Evolutionary conservation across 2,797 vertebrate genomes (phyloP).

Genomic region (Anomalospiza imberbis): DNA sequence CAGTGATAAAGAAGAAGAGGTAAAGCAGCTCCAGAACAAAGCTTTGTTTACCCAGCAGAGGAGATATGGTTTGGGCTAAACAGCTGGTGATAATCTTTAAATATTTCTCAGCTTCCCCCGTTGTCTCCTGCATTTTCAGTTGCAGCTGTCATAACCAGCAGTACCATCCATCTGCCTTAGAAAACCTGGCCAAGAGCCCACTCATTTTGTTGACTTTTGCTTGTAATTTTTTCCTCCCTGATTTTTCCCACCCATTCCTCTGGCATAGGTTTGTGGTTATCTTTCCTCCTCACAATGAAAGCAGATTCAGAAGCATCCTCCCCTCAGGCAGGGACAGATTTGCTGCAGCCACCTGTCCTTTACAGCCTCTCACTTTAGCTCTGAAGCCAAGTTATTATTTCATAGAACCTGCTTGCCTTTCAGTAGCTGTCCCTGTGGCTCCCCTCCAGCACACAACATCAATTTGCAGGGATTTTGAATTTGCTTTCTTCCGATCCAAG

Average conservation of each 20-base stretch:
- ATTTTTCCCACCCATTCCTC: neutral
- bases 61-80: neutral
- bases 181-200: neutral
- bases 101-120: constrained; percentile 4
- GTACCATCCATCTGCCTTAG: constrained; percentile 1
- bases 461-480: neutral
- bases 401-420: neutral
- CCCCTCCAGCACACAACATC: neutral
- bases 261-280: neutral
- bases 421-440: neutral
- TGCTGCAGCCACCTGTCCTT: neutral
- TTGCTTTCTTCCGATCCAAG: neutral
- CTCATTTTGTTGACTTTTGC: neutral
- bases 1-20: neutral
- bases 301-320: neutral
- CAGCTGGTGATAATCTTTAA: constrained; percentile 31
- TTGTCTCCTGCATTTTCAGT: constrained; percentile 16
- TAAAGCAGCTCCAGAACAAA: neutral
- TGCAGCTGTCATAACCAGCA: constrained; percentile 43
- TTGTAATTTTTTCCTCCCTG: neutral
- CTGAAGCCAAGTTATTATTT: neutral
- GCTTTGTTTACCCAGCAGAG: neutral
- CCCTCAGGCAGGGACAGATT: neutral
- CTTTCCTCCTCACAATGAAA: neutral
- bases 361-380: neutral